Percentiles rank a stretch among this genome's conserved stretches.
These are phyloP conservation scores for Pomatostomus ruficeps DNA, from an alignment of 2,113 vertebrate species.

Conservation along the genomic window DNA sequence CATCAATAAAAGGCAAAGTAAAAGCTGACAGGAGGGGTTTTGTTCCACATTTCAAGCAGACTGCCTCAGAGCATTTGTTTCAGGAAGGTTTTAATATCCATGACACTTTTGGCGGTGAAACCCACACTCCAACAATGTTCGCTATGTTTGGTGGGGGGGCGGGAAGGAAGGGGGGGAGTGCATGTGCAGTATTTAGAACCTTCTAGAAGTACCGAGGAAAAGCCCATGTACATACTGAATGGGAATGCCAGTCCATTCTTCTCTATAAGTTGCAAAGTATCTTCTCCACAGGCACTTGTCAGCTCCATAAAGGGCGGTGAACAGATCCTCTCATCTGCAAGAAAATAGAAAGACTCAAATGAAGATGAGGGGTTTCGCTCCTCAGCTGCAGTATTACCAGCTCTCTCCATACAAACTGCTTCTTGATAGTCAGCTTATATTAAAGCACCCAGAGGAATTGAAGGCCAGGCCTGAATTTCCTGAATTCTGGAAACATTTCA, in stretches of 20 bases:
- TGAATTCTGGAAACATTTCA: not conserved
- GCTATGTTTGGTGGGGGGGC: not conserved
- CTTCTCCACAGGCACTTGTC: slow-evolving; percentile 85
- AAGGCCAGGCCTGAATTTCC: not conserved
- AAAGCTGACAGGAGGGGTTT: not conserved
- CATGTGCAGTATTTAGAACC: not conserved
- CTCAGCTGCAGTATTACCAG: not conserved
- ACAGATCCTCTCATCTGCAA: slow-evolving; percentile 89
- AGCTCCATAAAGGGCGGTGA: slow-evolving; percentile 99
- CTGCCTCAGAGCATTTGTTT: not conserved
- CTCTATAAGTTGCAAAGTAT: slow-evolving; percentile 87
- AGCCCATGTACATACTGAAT: slow-evolving; percentile 82
- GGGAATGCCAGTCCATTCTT: slow-evolving; percentile 93
- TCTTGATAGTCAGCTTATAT: not conserved
- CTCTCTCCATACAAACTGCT: not conserved
- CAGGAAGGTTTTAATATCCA: not conserved
- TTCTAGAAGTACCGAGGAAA: not conserved
- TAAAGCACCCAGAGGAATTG: not conserved
- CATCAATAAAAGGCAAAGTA: not conserved
- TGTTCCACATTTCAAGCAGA: not conserved
- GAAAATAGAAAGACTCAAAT: not conserved
- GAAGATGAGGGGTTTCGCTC: not conserved
- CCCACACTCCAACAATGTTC: not conserved
- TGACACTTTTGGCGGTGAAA: not conserved
- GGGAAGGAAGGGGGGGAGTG: too few relatives aligned